Percentiles rank a stretch among this genome's conserved stretches.
phyloP scores from a whole-genome alignment of 2,113 vertebrate genomes.

The Origma solitaria region DNA sequence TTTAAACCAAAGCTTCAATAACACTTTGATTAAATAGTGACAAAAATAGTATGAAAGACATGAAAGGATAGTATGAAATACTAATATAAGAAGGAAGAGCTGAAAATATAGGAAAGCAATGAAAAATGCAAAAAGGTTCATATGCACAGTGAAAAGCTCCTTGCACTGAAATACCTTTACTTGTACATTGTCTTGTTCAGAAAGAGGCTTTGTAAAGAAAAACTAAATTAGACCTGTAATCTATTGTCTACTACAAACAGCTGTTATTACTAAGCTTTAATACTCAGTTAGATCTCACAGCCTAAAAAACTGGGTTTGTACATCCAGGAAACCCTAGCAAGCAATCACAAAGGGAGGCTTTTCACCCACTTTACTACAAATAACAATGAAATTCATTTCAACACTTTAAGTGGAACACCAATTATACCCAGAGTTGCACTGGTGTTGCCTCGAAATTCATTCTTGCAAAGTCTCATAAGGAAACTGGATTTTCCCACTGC shows the following conservation, averaged over 20 bases:
- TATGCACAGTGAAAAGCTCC: neutral
- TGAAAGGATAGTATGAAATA: neutral
- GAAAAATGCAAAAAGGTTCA: neutral
- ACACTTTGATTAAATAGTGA: neutral
- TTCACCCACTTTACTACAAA: neutral
- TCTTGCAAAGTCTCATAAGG: conserved; percentile 93
- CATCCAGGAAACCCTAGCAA: neutral
- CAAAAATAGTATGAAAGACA: neutral
- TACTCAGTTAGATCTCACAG: neutral
- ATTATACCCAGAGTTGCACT: conserved; percentile 86
- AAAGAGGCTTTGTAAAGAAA: neutral
- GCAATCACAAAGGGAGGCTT: neutral
- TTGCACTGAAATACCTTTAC: neutral
- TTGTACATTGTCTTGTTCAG: neutral
- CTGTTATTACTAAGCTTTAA: neutral
- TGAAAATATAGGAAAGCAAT: neutral
- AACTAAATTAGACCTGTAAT: neutral
- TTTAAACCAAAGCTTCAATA: neutral
- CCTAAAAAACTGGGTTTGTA: fast-evolving
- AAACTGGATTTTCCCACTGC: conserved; percentile 98
- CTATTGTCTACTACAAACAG: neutral
- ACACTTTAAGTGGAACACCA: neutral
- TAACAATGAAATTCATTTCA: neutral
- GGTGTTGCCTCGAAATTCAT: conserved; percentile 87
- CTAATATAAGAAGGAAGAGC: neutral